A percentile compares a stretch with the other conserved stretches of the same genome.
Evolutionary conservation across 2,888 invertebrate species (phyloP).

Genomic region (Athalia cordata): DNA sequence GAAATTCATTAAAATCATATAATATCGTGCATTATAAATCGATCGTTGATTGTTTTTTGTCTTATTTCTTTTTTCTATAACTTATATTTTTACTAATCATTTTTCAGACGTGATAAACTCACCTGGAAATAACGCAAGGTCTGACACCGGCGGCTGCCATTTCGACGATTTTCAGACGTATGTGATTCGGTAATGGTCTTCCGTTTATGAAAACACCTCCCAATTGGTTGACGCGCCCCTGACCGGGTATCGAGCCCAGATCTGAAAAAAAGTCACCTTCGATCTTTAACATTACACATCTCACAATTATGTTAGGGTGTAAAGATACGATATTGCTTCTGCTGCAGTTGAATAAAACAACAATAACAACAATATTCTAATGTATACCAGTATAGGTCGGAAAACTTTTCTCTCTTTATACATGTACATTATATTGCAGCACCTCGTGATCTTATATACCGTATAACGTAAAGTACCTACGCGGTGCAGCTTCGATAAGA

Average conservation of each 20-base stretch:
- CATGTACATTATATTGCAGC: too few species aligned
- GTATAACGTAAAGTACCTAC: too few species aligned
- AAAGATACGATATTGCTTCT: neutral
- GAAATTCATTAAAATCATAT: neutral
- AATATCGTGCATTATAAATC: neutral
- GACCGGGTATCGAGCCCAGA: conserved; percentile 79
- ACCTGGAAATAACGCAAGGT: conserved; percentile 93
- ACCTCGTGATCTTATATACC: neutral
- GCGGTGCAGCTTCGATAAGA: neutral
- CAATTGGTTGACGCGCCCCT: conserved; percentile 96
- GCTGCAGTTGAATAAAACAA: neutral
- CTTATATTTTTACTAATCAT: neutral
- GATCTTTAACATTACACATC: neutral
- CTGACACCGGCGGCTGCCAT: conserved; percentile 97
- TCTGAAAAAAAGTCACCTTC: conserved; percentile 57
- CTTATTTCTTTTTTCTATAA: neutral
- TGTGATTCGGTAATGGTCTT: conserved; percentile 95
- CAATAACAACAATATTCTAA: neutral
- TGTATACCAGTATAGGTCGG: neutral
- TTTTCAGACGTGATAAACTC: conserved; percentile 13
- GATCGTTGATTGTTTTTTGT: neutral
- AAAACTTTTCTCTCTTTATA: neutral
- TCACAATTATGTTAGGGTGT: too few species aligned
- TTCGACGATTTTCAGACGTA: conserved; percentile 95
- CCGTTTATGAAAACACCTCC: conserved; percentile 99